Evolutionary conservation across 2,797 vertebrate genomes (phyloP), one percentile per base, ranked within the genome.

Genomic region (Gobio occitaniae): DNA sequence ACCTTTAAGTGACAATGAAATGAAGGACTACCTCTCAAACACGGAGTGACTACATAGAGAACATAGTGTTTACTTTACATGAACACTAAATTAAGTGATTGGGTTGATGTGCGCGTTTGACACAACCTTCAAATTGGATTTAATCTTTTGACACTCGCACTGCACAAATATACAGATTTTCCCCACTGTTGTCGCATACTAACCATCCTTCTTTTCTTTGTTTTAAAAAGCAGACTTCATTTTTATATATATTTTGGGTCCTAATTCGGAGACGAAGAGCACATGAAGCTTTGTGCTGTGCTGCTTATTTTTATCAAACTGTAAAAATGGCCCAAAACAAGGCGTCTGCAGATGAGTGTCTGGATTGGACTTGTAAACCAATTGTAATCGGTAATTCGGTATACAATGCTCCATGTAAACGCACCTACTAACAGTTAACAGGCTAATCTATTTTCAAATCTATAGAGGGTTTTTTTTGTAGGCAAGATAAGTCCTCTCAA

Each of bases 401-500:
- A 65, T 65, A 8, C 29, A 65, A 16, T 32, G 63, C 1, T 16
- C 29, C 61, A 65, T 65, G 61, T 65, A 32, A 65, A 15, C 1
- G 2, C 25, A 15, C 25, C 61, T 65, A 16, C 61, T 65, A 29
- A 65, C 2, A 32, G 29, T 32, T 16, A 65, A 7, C 13, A 65
- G 1, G 13, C 13, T 3, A 16, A 32, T n/a, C 44, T 29, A 36
- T 76, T 38, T 56, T 10, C 15, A 11, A n/a, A 3, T 44, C 6
- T 21, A 44, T 4, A n/a, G 10, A 36, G 3, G 3, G 3, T 16
- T 41, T 17, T 59, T 82, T 59, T 65, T 76, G 70, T 47, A 44
- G n/a, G 48, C 59, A 52, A 17, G 15, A 66, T 83, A 32, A 83
- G 44, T 32, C 7, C 50, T 29, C 56, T 66, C 63, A 77, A 25